These are phyloP conservation scores for Xiphophorus couchianus DNA, from an alignment of 2,113 vertebrate species.

Conservation along the genomic window DNA sequence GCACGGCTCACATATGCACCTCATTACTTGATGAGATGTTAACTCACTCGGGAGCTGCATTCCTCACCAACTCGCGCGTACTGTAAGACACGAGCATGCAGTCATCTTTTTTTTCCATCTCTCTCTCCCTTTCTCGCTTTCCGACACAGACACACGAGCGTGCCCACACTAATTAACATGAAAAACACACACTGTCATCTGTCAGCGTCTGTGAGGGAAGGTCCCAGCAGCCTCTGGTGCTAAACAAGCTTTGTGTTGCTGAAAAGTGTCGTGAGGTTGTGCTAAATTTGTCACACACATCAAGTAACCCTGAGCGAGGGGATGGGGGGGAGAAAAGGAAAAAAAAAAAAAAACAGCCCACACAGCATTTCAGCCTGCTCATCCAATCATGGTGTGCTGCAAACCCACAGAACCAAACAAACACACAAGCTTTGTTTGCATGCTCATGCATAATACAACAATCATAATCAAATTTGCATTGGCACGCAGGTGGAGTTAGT, in stretches of 20 bases:
- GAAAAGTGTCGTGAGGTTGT: slow-evolving; percentile 34
- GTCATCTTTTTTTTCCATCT: neutral
- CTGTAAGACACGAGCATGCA: neutral
- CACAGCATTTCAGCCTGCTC: slow-evolving; percentile 42
- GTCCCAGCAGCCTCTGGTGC: slow-evolving; percentile 42
- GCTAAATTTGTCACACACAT: slow-evolving; percentile 44
- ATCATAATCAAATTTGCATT: neutral
- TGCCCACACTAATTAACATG: slow-evolving; percentile 38
- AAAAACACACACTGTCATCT: slow-evolving; percentile 46
- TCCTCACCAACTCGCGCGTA: slow-evolving; percentile 16
- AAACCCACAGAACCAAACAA: slow-evolving; percentile 10
- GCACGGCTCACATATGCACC: slow-evolving; percentile 51
- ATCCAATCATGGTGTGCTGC: slow-evolving; percentile 30
- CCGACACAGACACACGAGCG: neutral
- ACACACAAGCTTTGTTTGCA: slow-evolving; percentile 27
- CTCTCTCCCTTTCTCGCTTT: neutral
- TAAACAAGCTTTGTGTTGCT: slow-evolving; percentile 38
- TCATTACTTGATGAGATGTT: slow-evolving; percentile 62
- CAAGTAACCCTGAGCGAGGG: slow-evolving; percentile 27
- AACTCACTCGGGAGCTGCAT: slow-evolving; percentile 38
- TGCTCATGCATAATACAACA: slow-evolving; percentile 22
- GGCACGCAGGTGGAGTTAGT: slow-evolving; percentile 1
- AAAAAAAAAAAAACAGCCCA: slow-evolving; percentile 32
- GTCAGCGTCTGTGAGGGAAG: slow-evolving; percentile 37
- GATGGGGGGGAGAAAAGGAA: accelerated